These are phyloP conservation scores for Molanna angustata DNA, from an alignment of 2,888 invertebrate species.

Conservation along the genomic window DNA sequence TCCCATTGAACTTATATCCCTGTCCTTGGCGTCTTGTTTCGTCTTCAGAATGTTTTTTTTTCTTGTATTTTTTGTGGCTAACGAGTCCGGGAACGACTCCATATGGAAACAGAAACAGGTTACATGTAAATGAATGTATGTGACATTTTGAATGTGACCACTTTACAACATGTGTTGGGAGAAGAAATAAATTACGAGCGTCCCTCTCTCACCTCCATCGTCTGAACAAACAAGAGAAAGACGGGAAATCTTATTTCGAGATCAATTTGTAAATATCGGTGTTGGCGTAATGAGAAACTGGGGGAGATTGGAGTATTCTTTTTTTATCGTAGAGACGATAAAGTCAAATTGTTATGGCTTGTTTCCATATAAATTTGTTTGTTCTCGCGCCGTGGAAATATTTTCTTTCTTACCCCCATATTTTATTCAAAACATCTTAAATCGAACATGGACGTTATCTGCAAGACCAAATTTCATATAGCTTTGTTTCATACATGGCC, in stretches of 20 bases:
- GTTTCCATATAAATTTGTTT: background rate
- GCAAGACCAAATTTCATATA: too few species aligned
- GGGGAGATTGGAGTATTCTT: too few species aligned
- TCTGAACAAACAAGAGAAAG: background rate
- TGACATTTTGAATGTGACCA: constrained; percentile 19
- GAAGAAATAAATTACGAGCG: constrained; percentile 14
- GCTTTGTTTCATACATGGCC: too few species aligned
- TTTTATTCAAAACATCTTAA: too few species aligned
- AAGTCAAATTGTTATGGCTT: background rate
- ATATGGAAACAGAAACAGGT: constrained; percentile 8
- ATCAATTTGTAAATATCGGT: constrained; percentile 15
- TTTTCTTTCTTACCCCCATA: too few species aligned
- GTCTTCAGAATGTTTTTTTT: too few species aligned
- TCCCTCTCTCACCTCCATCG: constrained; percentile 4
- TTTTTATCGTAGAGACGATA: background rate
- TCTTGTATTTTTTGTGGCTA: too few species aligned
- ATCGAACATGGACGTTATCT: too few species aligned
- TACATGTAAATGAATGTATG: constrained; percentile 15
- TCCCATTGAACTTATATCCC: too few species aligned
- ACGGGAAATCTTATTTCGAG: constrained; percentile 9
- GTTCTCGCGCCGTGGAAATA: too few species aligned
- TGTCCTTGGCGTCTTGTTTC: too few species aligned
- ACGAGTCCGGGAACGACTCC: background rate
- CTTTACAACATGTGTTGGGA: constrained; percentile 19
- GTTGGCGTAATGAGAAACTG: background rate